phyloP scores from a whole-genome alignment of 2,113 vertebrate genomes.

The Bucco capensis region DNA sequence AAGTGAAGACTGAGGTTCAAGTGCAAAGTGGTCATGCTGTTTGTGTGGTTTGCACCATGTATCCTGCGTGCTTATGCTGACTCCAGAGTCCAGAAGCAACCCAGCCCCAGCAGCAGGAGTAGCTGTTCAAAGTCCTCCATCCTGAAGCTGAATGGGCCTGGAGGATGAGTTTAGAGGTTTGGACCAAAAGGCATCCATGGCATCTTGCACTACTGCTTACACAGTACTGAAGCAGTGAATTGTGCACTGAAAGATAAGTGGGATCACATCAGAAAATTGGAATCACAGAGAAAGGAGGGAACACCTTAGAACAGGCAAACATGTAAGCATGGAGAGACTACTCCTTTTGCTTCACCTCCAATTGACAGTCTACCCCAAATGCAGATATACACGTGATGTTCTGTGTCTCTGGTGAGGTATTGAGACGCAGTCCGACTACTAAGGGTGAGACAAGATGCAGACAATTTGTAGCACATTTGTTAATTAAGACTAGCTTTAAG shows the following conservation, averaged over 20 bases:
- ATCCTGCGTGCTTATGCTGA: neutral
- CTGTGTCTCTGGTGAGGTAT: rapidly evolving
- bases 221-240: neutral
- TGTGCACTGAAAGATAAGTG: neutral
- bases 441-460: neutral
- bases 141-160: neutral
- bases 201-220: neutral
- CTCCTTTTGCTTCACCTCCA: neutral
- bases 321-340: neutral
- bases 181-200: neutral
- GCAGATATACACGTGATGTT: neutral
- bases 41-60: rapidly evolving
- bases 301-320: neutral
- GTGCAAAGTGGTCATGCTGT: neutral
- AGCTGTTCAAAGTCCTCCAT: neutral
- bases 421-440: neutral
- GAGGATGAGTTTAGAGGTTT: neutral
- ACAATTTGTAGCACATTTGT: neutral
- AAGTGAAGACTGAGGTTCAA: neutral
- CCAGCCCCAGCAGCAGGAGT: neutral
- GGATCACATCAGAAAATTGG: neutral
- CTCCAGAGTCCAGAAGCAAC: neutral
- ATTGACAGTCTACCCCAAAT: neutral
- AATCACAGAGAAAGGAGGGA: neutral
- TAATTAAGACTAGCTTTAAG: neutral